Percentiles rank a stretch among this genome's conserved stretches.
Evolutionary conservation across 92 coral and sea anemone genomes (phyloP).

Genomic region (Heteractis magnifica): DNA sequence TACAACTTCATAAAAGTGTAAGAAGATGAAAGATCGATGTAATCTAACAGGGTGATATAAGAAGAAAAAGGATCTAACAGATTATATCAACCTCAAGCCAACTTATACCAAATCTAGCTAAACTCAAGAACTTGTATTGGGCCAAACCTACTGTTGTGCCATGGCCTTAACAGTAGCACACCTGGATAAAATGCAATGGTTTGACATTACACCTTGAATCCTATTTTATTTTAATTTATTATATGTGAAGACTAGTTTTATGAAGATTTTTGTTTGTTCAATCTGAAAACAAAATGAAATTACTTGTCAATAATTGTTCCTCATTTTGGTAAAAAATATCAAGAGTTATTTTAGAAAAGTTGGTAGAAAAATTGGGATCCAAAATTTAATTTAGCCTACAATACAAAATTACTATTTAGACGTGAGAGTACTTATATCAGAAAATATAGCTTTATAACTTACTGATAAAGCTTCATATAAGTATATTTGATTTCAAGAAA

Average conservation of each 20-base stretch:
- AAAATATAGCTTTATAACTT: too few relatives aligned
- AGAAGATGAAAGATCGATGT: background rate
- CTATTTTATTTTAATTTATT: background rate
- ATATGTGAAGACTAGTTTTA: background rate
- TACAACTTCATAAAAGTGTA: background rate
- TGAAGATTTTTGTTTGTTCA: background rate
- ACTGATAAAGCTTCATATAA: too few relatives aligned
- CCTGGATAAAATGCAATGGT: background rate
- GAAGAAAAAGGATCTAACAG: background rate
- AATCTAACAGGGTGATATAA: background rate
- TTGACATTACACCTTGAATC: background rate
- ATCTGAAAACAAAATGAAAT: background rate
- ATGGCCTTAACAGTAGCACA: slow-evolving; percentile 1
- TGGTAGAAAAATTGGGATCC: too few relatives aligned
- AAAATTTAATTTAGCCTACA: background rate
- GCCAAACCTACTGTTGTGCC: background rate
- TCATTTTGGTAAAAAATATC: background rate
- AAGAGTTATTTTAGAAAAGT: too few relatives aligned
- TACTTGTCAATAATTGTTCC: background rate
- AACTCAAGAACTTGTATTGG: background rate
- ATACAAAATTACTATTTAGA: background rate
- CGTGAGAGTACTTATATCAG: too few relatives aligned
- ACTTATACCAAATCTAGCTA: background rate
- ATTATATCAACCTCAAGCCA: background rate
- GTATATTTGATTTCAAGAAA: too few relatives aligned